These are phyloP conservation scores for Prunella fulvescens DNA, from an alignment of 2,113 vertebrate species.

Conservation along the genomic window DNA sequence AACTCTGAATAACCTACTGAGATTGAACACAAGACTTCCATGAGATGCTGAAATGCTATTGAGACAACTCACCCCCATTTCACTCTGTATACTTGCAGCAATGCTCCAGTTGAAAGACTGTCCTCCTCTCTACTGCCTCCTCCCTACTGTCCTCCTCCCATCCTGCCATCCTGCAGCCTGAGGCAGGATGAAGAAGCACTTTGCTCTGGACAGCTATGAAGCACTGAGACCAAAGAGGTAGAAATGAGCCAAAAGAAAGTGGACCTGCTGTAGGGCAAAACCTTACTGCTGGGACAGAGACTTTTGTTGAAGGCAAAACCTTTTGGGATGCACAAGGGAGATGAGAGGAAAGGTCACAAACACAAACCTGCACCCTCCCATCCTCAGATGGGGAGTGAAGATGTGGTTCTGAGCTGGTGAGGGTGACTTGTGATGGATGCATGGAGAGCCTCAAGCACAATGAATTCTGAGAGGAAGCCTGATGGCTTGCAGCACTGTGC, in stretches of 20 bases:
- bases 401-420: neutral
- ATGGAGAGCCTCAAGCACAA: neutral
- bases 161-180: no score
- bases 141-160: no score
- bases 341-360: neutral
- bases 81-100: neutral
- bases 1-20: neutral
- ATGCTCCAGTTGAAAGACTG: neutral
- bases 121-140: fast-evolving
- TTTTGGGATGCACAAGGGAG: fast-evolving
- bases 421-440: fast-evolving
- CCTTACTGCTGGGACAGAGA: neutral
- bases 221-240: neutral
- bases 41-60: neutral
- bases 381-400: neutral
- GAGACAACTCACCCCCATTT: neutral
- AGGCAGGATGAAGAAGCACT: neutral
- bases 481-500: neutral
- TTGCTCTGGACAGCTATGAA: neutral
- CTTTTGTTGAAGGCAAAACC: neutral
- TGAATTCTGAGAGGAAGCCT: neutral
- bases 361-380: neutral
- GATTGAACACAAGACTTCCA: neutral
- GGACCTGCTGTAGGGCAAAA: fast-evolving
- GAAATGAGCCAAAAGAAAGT: neutral